Conservation (phyloP, 2,113 vertebrate species). For the Saguinus midas region DNA sequence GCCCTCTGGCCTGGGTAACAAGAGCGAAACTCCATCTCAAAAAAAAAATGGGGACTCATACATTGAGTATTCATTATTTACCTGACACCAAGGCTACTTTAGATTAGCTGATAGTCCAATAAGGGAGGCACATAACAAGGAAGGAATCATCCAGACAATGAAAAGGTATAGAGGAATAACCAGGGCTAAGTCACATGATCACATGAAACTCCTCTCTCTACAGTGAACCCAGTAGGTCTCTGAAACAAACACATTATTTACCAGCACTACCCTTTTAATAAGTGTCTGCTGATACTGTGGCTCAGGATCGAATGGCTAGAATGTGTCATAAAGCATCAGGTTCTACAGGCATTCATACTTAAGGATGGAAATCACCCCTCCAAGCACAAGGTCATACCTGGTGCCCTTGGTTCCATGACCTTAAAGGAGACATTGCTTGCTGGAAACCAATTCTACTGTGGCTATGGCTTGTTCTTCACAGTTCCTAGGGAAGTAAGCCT, state of each 20-base stretch:
- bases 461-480: background rate
- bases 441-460: background rate
- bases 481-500: background rate
- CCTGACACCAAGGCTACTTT: background rate
- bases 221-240: background rate
- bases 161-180: background rate
- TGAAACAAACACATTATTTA: background rate
- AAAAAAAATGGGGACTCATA: background rate
- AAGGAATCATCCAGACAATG: background rate
- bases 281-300: background rate
- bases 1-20: no score
- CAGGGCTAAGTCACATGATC: no score
- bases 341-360: background rate
- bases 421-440: background rate
- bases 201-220: background rate
- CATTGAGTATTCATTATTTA: background rate
- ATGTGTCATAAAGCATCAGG: rapidly evolving
- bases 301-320: background rate
- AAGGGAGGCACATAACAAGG: background rate
- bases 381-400: background rate
- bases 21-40: no score
- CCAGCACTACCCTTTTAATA: background rate
- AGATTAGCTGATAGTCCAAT: background rate
- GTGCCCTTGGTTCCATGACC: no score
- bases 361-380: background rate